A percentile compares a stretch with the other conserved stretches of the same genome.
phyloP scores from a whole-genome alignment of 2,113 vertebrate genomes.

The Muntiacus reevesi region DNA sequence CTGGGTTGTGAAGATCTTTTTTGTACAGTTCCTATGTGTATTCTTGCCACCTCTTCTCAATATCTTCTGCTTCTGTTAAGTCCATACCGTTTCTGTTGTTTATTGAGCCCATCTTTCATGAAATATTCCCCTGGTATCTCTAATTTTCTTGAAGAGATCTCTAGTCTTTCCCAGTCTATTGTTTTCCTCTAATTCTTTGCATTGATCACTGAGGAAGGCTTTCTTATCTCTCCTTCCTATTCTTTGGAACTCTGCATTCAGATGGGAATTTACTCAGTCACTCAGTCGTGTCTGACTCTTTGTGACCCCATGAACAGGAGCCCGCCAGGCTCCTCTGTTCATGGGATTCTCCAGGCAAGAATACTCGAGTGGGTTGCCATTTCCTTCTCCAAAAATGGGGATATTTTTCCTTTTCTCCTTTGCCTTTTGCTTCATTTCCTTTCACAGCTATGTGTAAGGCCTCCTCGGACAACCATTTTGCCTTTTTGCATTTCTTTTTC shows the following conservation, averaged over 20 bases:
- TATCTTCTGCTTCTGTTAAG: not conserved
- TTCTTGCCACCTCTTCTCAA: not conserved
- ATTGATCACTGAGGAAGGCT: not conserved
- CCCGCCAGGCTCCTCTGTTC: not conserved
- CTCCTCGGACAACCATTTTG: not conserved
- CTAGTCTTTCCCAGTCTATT: not conserved
- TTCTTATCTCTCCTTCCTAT: not conserved
- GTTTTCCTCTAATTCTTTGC: not conserved
- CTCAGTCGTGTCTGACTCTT: not conserved
- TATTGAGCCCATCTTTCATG: not conserved
- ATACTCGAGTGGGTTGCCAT: not conserved
- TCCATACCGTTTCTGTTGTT: not conserved
- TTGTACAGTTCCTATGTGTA: not conserved
- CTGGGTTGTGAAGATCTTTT: not conserved
- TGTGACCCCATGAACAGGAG: not conserved
- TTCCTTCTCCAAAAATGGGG: not conserved
- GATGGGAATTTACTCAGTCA: not conserved
- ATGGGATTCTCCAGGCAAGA: not conserved
- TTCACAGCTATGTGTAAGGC: not conserved
- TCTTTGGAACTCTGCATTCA: not conserved
- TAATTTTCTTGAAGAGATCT: not conserved
- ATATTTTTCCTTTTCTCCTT: not conserved
- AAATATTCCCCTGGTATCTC: not conserved
- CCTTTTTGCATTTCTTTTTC: not conserved
- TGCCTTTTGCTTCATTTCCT: not conserved